Percentiles rank a stretch among this genome's conserved stretches.
Evolutionary conservation across 2,797 vertebrate species (phyloP).

Genomic region (Pampus argenteus): DNA sequence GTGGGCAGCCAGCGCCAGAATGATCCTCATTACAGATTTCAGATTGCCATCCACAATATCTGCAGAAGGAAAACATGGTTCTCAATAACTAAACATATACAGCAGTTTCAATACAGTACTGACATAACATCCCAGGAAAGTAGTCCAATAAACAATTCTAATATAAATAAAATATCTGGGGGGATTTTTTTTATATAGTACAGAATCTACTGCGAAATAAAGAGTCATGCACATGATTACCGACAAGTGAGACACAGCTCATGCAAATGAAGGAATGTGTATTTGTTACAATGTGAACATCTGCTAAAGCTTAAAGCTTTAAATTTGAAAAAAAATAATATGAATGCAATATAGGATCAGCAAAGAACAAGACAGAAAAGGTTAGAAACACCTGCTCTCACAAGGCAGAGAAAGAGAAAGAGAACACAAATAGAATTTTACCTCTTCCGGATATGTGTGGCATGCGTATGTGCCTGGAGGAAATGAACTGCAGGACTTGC

Average conservation of each 20-base stretch:
- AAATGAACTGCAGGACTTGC: conserved; percentile 93
- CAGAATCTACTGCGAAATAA: background rate
- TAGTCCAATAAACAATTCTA: background rate
- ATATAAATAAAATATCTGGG: background rate
- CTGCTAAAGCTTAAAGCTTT: background rate
- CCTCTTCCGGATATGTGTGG: conserved; percentile 95
- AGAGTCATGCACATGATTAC: background rate
- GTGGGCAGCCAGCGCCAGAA: conserved; percentile 96
- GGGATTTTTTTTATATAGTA: background rate
- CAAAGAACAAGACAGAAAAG: background rate
- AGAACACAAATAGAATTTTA: conserved; percentile 58
- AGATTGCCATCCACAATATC: conserved; percentile 97
- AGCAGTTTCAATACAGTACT: background rate
- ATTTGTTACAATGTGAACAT: background rate
- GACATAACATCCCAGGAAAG: background rate
- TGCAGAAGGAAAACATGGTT: conserved; percentile 60
- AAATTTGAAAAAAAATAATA: background rate
- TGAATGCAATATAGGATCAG: background rate
- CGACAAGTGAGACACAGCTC: background rate
- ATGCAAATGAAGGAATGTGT: background rate
- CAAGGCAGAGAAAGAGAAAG: conserved; percentile 1
- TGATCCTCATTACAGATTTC: conserved; percentile 96
- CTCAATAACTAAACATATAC: background rate
- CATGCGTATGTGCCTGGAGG: conserved; percentile 95
- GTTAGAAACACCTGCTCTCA: background rate